Evolutionary conservation across 2,113 vertebrate species (phyloP).

Genomic region (Gavia stellata): DNA sequence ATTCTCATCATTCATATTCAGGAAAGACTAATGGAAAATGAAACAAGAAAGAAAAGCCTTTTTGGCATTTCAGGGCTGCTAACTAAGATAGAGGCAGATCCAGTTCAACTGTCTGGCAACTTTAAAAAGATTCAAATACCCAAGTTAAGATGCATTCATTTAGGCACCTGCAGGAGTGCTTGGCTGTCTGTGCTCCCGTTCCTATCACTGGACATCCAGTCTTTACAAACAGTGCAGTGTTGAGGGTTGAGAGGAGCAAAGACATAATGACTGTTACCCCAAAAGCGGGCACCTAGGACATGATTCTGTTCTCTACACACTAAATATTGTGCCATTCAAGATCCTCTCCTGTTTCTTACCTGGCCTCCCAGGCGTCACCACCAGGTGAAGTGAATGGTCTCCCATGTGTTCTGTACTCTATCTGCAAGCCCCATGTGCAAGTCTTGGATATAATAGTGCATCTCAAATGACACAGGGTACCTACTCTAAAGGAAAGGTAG

Average conservation of each 20-base stretch:
- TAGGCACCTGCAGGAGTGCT: background rate
- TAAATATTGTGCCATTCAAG: background rate
- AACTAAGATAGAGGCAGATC: background rate
- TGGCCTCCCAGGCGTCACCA: background rate
- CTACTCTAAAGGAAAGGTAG: background rate
- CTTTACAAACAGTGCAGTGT: background rate
- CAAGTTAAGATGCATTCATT: background rate
- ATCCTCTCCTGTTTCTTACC: background rate
- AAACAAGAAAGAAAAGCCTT: background rate
- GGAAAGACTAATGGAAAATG: background rate
- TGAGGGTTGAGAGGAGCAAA: background rate
- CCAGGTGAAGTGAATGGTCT: background rate
- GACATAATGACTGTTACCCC: background rate
- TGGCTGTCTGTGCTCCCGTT: background rate
- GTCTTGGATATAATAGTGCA: too few relatives aligned
- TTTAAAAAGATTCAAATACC: background rate
- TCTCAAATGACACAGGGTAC: background rate
- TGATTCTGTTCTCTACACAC: background rate
- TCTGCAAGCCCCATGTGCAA: accelerated
- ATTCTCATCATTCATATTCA: background rate
- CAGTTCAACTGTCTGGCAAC: background rate
- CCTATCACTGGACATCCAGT: background rate
- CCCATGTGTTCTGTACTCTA: background rate
- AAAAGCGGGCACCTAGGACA: background rate
- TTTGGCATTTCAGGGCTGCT: background rate